A percentile compares a stretch with the other conserved stretches of the same genome.
phyloP scores from a whole-genome alignment of 2,113 vertebrate genomes.

The Tauraco erythrolophus region DNA sequence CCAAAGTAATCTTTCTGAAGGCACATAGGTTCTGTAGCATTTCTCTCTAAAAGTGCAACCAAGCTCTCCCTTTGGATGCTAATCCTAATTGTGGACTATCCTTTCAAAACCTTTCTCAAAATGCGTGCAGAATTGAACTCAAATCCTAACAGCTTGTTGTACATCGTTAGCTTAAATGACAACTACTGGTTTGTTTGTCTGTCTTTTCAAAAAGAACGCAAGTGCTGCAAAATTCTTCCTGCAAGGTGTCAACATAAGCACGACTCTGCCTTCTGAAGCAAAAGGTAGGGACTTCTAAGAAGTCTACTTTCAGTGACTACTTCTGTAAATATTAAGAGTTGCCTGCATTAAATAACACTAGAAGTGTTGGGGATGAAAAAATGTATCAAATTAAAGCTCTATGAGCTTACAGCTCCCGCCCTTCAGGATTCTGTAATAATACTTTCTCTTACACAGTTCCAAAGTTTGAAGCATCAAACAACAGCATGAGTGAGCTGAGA shows the following conservation, averaged over 20 bases:
- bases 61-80: background rate
- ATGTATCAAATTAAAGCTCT: background rate
- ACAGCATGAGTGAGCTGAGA: conserved; percentile 82
- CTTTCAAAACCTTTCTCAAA: background rate
- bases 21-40: background rate
- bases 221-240: conserved; percentile 75
- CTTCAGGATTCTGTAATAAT: background rate
- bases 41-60: background rate
- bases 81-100: background rate
- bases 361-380: background rate
- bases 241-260: conserved; percentile 59
- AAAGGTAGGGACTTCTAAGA: conserved; percentile 55
- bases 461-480: conserved; percentile 65
- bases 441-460: conserved; percentile 23
- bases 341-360: background rate
- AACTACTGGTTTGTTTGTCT: background rate
- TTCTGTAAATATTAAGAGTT: background rate
- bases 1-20: background rate
- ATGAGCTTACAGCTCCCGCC: background rate
- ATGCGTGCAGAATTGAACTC: background rate
- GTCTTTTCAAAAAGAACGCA: conserved; percentile 65
- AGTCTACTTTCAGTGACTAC: background rate
- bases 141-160: background rate
- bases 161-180: background rate
- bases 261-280: conserved; percentile 68